phyloP scores from a whole-genome alignment of 2,797 vertebrate genomes.

The Liparis tanakae region DNA sequence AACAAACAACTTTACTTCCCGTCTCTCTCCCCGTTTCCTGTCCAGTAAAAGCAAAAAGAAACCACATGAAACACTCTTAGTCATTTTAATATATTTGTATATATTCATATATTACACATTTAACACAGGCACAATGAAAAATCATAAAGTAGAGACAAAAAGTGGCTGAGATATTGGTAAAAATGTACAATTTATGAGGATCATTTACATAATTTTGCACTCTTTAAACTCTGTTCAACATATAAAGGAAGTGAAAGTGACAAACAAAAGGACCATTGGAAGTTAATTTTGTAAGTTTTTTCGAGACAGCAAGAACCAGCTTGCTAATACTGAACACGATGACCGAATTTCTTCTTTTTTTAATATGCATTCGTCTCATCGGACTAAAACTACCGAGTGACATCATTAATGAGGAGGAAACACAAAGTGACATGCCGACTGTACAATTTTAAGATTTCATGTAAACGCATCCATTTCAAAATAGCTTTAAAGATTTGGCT shows the following conservation, averaged over 20 bases:
- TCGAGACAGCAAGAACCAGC: constrained; percentile 96
- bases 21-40: background rate
- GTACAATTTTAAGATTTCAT: constrained; percentile 42
- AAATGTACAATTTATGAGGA: constrained; percentile 93
- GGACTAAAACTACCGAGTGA: constrained; percentile 16
- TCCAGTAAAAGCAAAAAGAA: constrained; percentile 53
- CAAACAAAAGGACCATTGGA: constrained; percentile 45
- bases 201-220: constrained; percentile 88
- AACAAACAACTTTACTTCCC: too few relatives aligned
- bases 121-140: constrained; percentile 85
- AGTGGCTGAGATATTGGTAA: constrained; percentile 87
- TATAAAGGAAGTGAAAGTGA: constrained; percentile 82
- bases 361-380: constrained; percentile 14
- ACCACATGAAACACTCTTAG: constrained; percentile 50
- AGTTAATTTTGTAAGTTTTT: constrained; percentile 77
- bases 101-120: constrained; percentile 90
- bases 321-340: constrained; percentile 82
- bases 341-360: constrained; percentile 39
- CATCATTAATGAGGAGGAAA: constrained; percentile 19
- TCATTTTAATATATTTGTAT: constrained; percentile 87
- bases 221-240: constrained; percentile 77
- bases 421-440: constrained; percentile 22
- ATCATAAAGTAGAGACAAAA: constrained; percentile 84
- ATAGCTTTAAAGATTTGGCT: constrained; percentile 51
- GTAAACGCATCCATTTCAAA: constrained; percentile 48